Conservation (phyloP, 2,113 vertebrate genomes). For the Oreochromis aureus region DNA sequence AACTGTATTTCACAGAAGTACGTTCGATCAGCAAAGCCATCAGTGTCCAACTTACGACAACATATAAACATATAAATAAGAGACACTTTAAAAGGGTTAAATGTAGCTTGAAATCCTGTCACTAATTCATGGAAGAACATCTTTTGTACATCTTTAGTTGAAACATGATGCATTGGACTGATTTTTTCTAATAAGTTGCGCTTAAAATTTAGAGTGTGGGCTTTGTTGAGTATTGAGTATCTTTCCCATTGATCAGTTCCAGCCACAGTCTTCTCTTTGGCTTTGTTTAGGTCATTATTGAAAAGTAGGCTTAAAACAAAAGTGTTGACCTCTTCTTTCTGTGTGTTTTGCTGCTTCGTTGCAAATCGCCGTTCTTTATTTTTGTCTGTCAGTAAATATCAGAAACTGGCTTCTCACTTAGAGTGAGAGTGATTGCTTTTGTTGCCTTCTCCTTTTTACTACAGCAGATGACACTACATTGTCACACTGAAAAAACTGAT, state of each 20-base stretch:
- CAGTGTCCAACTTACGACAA: rapidly evolving
- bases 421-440: not conserved
- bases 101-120: not conserved
- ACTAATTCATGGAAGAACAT: not conserved
- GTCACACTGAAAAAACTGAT: not conserved
- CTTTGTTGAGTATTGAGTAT: not conserved
- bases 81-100: not conserved
- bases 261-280: not conserved
- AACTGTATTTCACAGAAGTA: not conserved
- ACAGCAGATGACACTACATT: not conserved
- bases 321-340: not conserved
- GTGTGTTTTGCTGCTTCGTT: not conserved
- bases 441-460: not conserved
- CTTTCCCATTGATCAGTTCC: not conserved
- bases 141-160: not conserved
- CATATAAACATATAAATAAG: not conserved
- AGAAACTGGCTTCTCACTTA: not conserved
- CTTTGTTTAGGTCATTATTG: not conserved
- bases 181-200: not conserved
- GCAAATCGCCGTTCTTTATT: not conserved
- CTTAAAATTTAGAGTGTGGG: not conserved
- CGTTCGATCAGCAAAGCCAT: not conserved
- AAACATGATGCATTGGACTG: not conserved
- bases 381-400: not conserved
- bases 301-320: not conserved